Conservation (phyloP, 1,140 invertebrate genomes). For the Drosophila ogumai region DNA sequence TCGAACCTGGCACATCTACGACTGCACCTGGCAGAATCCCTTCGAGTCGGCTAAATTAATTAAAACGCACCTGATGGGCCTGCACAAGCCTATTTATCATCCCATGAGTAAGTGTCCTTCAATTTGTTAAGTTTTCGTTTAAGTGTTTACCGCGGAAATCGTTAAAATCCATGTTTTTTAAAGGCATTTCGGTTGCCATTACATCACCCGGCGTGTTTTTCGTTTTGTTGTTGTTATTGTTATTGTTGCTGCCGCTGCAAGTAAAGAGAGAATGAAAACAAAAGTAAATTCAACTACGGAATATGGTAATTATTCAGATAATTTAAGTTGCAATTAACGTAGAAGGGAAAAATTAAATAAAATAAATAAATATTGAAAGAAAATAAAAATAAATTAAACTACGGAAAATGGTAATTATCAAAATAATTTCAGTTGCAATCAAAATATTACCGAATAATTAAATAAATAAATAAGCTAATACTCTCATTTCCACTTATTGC, state of each 20-base stretch:
- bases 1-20: conserved; percentile 96
- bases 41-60: conserved; percentile 92
- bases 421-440: conserved; percentile 7
- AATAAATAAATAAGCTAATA: too few relatives aligned
- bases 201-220: conserved; percentile 62
- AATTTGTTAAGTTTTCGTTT: not conserved
- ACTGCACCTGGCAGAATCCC: conserved; percentile 98
- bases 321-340: conserved; percentile 16
- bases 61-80: conserved; percentile 92
- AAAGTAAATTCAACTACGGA: conserved; percentile 5
- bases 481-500: not conserved
- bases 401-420: conserved; percentile 44
- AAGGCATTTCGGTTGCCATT: conserved; percentile 31
- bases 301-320: conserved; percentile 48
- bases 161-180: not conserved
- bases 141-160: conserved; percentile 29
- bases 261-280: conserved; percentile 20
- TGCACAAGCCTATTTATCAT: conserved; percentile 97
- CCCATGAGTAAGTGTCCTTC: conserved; percentile 89
- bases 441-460: not conserved
- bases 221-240: conserved; percentile 30
- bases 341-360: too few relatives aligned
- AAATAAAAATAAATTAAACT: conserved; percentile 22
- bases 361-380: not conserved
- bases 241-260: conserved; percentile 35